Evolutionary conservation across 2,888 invertebrate genomes (phyloP).

Genomic region (Drosophila subquinaria): DNA sequence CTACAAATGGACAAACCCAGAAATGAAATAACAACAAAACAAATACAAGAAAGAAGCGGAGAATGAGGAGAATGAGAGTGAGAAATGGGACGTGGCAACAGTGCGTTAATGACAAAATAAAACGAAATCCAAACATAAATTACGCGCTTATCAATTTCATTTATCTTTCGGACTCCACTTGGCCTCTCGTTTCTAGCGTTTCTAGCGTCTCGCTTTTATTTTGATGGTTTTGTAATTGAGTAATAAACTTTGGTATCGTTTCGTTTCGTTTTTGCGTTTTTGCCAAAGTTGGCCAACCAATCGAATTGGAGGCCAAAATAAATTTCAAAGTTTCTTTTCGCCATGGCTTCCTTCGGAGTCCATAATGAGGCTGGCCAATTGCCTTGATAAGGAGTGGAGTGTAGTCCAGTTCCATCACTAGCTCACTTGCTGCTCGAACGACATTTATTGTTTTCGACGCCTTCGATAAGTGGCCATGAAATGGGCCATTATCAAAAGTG

Average conservation of each 20-base stretch:
- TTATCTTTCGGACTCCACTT: slow-evolving; percentile 79
- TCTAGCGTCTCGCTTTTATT: slow-evolving; percentile 54
- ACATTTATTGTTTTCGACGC: slow-evolving; percentile 61
- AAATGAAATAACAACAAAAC: slow-evolving; percentile 19
- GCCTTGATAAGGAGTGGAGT: slow-evolving; percentile 37
- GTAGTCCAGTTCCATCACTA: slow-evolving; percentile 22
- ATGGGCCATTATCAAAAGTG: slow-evolving; percentile 63
- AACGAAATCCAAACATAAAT: slow-evolving; percentile 82
- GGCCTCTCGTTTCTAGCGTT: slow-evolving; percentile 35
- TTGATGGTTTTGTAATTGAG: slow-evolving; percentile 83
- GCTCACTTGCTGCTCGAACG: slow-evolving; percentile 17
- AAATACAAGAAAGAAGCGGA: slow-evolving; percentile 7
- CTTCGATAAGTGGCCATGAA: slow-evolving; percentile 66
- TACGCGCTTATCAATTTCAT: slow-evolving; percentile 82
- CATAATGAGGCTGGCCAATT: slow-evolving; percentile 52
- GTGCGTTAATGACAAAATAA: slow-evolving; percentile 81
- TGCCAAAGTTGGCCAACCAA: slow-evolving; percentile 23
- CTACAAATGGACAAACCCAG: slow-evolving; percentile 7
- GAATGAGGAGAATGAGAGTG: background rate
- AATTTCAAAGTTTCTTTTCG: slow-evolving; percentile 52
- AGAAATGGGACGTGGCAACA: slow-evolving; percentile 52
- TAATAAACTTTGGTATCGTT: slow-evolving; percentile 80
- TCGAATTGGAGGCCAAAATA: slow-evolving; percentile 42
- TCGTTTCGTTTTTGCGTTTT: slow-evolving; percentile 46
- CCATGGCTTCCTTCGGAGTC: slow-evolving; percentile 4